Conservation (phyloP, 2,113 vertebrate genomes). For the Synodontis membranacea region DNA sequence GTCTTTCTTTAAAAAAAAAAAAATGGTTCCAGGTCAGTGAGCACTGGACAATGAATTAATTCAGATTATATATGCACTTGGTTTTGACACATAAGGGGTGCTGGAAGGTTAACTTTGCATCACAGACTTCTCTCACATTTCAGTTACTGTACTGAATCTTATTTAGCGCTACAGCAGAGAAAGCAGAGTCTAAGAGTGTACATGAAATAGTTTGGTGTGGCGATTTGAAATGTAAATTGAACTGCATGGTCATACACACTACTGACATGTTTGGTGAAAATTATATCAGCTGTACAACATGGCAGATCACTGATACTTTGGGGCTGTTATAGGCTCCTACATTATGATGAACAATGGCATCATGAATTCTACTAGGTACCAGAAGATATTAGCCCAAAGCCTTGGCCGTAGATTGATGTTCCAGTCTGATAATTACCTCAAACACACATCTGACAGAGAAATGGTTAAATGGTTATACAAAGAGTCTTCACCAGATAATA, state of each 20-base stretch:
- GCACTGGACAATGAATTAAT: not conserved
- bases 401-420: not conserved
- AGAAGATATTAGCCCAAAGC: slow-evolving; percentile 11
- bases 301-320: not conserved
- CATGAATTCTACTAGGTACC: not conserved
- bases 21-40: not conserved
- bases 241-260: not conserved
- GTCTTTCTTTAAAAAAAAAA: not conserved
- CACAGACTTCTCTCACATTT: not conserved
- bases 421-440: not conserved
- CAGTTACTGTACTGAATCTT: not conserved
- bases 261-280: not conserved
- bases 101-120: not conserved
- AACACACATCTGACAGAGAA: not conserved
- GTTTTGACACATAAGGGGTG: not conserved
- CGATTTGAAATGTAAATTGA: not conserved
- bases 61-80: not conserved
- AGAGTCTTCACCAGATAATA: not conserved
- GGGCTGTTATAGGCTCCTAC: not conserved
- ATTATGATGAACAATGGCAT: not conserved
- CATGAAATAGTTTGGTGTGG: not conserved
- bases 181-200: not conserved
- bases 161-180: not conserved
- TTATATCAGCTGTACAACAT: not conserved
- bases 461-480: not conserved